phyloP scores from a whole-genome alignment of 2,888 invertebrate genomes.

The Eupithecia inturbata region DNA sequence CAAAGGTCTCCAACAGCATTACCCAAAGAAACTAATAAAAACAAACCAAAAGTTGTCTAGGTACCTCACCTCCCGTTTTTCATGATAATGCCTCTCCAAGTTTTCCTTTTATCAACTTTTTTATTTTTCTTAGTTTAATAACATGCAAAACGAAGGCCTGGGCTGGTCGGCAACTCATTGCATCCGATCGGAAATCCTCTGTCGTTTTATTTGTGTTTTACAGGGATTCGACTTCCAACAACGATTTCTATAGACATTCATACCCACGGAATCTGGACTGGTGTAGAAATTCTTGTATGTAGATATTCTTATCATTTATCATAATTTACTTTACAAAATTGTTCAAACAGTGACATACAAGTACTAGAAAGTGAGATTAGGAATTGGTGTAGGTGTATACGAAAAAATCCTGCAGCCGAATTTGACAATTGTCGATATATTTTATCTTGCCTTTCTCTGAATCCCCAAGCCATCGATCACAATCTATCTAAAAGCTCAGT shows the following conservation, averaged over 20 bases:
- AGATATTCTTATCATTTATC: too few species aligned
- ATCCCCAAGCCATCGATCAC: slow-evolving; percentile 41
- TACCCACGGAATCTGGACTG: neutral
- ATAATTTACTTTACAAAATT: neutral
- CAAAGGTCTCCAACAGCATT: slow-evolving; percentile 35
- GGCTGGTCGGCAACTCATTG: slow-evolving; percentile 65
- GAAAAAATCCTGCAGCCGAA: neutral
- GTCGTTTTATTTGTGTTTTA: slow-evolving; percentile 49
- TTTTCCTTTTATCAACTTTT: slow-evolving; percentile 68
- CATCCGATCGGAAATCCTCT: slow-evolving; percentile 64
- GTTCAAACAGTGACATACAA: neutral
- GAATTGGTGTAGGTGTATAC: too few species aligned
- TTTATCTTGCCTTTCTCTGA: slow-evolving; percentile 20
- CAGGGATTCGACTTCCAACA: slow-evolving; percentile 20
- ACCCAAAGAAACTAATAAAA: slow-evolving; percentile 52
- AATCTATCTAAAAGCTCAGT: slow-evolving; percentile 47
- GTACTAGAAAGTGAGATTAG: too few species aligned
- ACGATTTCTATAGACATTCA: neutral
- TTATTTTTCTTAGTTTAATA: slow-evolving; percentile 73
- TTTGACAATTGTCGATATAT: neutral
- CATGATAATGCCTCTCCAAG: slow-evolving; percentile 71
- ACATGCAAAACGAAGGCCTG: slow-evolving; percentile 72
- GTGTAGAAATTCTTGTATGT: neutral
- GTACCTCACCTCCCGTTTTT: slow-evolving; percentile 61
- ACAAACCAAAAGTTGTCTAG: slow-evolving; percentile 49